These are phyloP conservation scores for Drosophila melanosoma DNA, from an alignment of 2,888 invertebrate genomes.

Conservation along the genomic window DNA sequence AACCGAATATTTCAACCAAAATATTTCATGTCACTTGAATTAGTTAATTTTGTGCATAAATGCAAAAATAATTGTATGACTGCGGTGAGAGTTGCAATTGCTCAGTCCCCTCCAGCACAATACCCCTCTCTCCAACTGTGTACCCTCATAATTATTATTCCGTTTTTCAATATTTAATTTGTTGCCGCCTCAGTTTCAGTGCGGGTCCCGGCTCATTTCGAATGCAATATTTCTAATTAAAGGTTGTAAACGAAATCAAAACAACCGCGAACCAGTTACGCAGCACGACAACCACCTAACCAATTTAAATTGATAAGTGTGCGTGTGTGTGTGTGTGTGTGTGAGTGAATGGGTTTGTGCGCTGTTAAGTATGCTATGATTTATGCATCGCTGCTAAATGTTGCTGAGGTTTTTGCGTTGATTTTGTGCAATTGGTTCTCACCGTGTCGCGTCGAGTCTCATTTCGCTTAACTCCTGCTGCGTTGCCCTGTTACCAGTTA, in stretches of 20 bases:
- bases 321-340: conserved; percentile 14
- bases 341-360: conserved; percentile 9
- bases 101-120: neutral
- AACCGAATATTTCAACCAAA: conserved; percentile 55
- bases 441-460: neutral
- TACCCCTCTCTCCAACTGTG: neutral
- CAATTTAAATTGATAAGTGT: conserved; percentile 34
- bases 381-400: conserved; percentile 77
- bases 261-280: conserved; percentile 67
- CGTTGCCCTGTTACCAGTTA: neutral
- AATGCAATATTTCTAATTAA: conserved; percentile 80
- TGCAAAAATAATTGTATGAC: conserved; percentile 63
- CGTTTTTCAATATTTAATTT: conserved; percentile 78
- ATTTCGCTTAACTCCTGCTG: neutral
- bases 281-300: conserved; percentile 51
- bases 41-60: conserved; percentile 77
- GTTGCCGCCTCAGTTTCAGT: conserved; percentile 37
- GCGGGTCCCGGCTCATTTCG: conserved; percentile 59
- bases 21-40: conserved; percentile 77
- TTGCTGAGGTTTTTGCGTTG: conserved; percentile 71
- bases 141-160: conserved; percentile 69
- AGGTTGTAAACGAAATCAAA: conserved; percentile 81
- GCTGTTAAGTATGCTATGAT: conserved; percentile 78
- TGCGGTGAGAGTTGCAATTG: conserved; percentile 51
- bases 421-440: conserved; percentile 62